Evolutionary conservation across 1,140 invertebrate species (phyloP).

Genomic region (Micrasema minimum): DNA sequence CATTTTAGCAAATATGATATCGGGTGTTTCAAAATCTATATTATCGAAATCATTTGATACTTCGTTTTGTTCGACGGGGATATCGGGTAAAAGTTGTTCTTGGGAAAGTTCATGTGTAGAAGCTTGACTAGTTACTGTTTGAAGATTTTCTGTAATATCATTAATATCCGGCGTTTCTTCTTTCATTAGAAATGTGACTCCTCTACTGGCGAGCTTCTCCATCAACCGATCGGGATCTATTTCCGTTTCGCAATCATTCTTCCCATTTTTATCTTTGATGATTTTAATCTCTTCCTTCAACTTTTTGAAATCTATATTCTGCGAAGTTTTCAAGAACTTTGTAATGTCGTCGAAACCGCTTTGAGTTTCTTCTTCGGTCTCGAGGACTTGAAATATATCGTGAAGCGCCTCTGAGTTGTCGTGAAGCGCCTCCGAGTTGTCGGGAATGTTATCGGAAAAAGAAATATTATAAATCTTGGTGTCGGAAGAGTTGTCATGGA

Average conservation of each 20-base stretch:
- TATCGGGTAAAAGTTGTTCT: neutral
- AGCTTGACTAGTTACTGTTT: neutral
- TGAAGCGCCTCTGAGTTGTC: conserved; percentile 22
- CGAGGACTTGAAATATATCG: conserved; percentile 37
- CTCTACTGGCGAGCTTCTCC: conserved; percentile 36
- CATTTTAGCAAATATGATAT: conserved; percentile 34
- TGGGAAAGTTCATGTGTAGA: neutral
- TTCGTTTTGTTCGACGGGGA: neutral
- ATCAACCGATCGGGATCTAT: conserved; percentile 22
- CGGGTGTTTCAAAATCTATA: conserved; percentile 16
- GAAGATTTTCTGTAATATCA: neutral
- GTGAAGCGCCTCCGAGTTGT: conserved; percentile 2
- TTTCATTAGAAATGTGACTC: conserved; percentile 23
- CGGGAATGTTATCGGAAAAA: conserved; percentile 26
- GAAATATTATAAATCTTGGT: conserved; percentile 34
- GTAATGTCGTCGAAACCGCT: conserved; percentile 41
- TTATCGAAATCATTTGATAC: conserved; percentile 1
- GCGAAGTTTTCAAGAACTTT: conserved; percentile 44
- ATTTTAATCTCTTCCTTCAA: conserved; percentile 42
- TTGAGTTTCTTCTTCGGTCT: conserved; percentile 29
- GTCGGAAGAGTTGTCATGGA: conserved; percentile 2
- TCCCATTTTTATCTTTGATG: conserved; percentile 36
- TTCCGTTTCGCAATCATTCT: conserved; percentile 22
- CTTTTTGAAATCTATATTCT: conserved; percentile 40
- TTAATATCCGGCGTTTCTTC: conserved; percentile 19